These are phyloP conservation scores for Tridacna gigas DNA, from an alignment of 2,888 invertebrate species.

Conservation along the genomic window DNA sequence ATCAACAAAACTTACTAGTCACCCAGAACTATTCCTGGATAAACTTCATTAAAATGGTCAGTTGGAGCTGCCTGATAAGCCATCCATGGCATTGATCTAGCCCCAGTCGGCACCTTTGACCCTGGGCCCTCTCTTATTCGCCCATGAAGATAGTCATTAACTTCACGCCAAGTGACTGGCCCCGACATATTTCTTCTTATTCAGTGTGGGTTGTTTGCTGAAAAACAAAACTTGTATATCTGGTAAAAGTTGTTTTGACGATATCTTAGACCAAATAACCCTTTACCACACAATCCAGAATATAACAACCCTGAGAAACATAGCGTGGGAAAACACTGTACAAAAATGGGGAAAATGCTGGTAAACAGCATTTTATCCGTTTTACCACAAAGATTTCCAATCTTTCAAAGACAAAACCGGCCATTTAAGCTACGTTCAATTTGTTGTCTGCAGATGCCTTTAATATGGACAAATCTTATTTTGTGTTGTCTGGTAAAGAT, in stretches of 20 bases:
- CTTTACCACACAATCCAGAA: no score
- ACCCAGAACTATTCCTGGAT: conserved; percentile 75
- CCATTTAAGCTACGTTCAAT: no score
- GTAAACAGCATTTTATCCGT: background rate
- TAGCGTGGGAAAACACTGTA: background rate
- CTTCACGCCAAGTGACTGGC: conserved; percentile 40
- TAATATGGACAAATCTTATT: no score
- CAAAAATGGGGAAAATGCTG: background rate
- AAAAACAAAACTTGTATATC: no score
- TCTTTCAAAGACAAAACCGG: no score
- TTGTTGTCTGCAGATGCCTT: no score
- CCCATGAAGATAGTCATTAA: conserved; percentile 53
- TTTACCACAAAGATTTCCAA: background rate
- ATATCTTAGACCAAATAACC: no score
- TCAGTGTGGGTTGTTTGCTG: no score
- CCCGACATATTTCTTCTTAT: no score
- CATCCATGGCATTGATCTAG: conserved; percentile 60
- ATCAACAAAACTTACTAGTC: conserved; percentile 70
- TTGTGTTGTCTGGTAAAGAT: no score
- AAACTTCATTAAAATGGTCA: conserved; percentile 77
- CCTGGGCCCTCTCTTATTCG: background rate
- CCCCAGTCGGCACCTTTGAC: conserved; percentile 47
- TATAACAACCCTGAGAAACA: no score
- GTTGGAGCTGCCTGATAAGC: conserved; percentile 61
- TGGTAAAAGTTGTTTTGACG: no score